A percentile compares a stretch with the other conserved stretches of the same genome.
Conservation (phyloP, 2,888 invertebrate genomes). For the Dynastes grantii region DNA sequence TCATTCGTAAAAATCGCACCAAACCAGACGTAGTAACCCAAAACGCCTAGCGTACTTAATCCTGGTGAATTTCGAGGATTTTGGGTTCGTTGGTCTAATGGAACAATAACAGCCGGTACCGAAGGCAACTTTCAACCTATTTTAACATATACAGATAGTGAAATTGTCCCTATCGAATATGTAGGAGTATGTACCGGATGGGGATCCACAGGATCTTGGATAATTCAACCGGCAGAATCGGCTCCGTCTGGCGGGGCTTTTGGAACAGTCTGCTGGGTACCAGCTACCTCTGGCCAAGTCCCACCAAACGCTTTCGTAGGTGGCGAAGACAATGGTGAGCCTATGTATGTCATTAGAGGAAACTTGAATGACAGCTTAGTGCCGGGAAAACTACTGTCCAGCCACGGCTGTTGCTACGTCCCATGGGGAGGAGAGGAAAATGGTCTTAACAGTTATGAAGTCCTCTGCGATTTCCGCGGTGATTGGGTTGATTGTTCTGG, state of each 20-base stretch:
- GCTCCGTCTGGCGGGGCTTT: conserved; percentile 54
- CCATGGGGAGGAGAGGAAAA: conserved; percentile 86
- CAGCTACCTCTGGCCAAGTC: conserved; percentile 78
- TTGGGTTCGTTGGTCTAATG: conserved; percentile 87
- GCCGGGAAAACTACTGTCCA: conserved; percentile 84
- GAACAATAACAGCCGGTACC: conserved; percentile 68
- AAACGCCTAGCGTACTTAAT: conserved; percentile 83
- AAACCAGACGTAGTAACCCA: conserved; percentile 72
- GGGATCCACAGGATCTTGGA: conserved; percentile 88
- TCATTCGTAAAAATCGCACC: conserved; percentile 84
- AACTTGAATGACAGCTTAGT: conserved; percentile 81
- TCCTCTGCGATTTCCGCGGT: conserved; percentile 68
- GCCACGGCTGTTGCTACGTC: conserved; percentile 78
- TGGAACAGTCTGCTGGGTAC: conserved; percentile 76
- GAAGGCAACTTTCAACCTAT: conserved; percentile 82
- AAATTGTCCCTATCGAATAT: conserved; percentile 80
- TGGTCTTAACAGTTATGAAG: conserved; percentile 80
- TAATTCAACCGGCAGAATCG: conserved; percentile 74
- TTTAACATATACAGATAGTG: conserved; percentile 81
- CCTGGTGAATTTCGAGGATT: conserved; percentile 85
- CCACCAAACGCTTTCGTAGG: conserved; percentile 85
- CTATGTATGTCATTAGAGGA: conserved; percentile 80
- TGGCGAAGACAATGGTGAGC: conserved; percentile 75
- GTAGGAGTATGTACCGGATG: conserved; percentile 88
- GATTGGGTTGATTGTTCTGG: conserved; percentile 66